Conservation (phyloP, 2,888 invertebrate genomes). For the Azorinus chamasolen region DNA sequence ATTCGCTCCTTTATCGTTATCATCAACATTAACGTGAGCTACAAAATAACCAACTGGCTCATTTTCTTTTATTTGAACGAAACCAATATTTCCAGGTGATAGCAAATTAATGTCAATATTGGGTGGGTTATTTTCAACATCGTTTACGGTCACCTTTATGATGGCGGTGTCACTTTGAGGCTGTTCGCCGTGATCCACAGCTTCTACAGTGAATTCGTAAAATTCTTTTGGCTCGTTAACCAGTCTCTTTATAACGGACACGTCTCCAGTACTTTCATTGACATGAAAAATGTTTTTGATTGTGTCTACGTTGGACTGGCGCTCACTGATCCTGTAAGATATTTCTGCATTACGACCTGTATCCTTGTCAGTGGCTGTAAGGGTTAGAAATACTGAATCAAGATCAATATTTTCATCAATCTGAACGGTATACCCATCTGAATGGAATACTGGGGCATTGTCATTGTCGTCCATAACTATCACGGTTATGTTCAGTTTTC, state of each 20-base stretch:
- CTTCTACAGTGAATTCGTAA: conserved; percentile 72
- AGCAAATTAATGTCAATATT: conserved; percentile 48
- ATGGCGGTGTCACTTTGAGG: conserved; percentile 69
- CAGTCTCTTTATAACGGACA: conserved; percentile 58
- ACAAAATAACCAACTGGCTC: conserved; percentile 53
- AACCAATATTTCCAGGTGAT: conserved; percentile 57
- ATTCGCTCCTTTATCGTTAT: conserved; percentile 57
- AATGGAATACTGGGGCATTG: conserved; percentile 75
- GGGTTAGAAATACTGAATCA: conserved; percentile 82
- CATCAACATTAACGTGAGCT: conserved; percentile 59
- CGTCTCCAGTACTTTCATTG: conserved; percentile 56
- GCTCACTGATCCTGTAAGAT: conserved; percentile 85
- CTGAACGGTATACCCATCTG: conserved; percentile 70
- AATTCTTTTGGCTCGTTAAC: conserved; percentile 59
- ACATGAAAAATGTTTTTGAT: conserved; percentile 58
- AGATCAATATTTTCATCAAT: conserved; percentile 72
- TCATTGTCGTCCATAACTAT: conserved; percentile 78
- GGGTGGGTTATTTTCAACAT: conserved; percentile 61
- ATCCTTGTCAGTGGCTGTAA: conserved; percentile 94
- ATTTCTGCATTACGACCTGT: conserved; percentile 91
- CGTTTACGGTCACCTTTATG: conserved; percentile 61
- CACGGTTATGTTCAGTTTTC: conserved; percentile 73
- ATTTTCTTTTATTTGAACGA: conserved; percentile 54
- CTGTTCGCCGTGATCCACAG: conserved; percentile 73
- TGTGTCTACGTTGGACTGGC: conserved; percentile 58